These are phyloP conservation scores for Oncorhynchus clarkii DNA, from an alignment of 2,113 vertebrate genomes.

Conservation along the genomic window DNA sequence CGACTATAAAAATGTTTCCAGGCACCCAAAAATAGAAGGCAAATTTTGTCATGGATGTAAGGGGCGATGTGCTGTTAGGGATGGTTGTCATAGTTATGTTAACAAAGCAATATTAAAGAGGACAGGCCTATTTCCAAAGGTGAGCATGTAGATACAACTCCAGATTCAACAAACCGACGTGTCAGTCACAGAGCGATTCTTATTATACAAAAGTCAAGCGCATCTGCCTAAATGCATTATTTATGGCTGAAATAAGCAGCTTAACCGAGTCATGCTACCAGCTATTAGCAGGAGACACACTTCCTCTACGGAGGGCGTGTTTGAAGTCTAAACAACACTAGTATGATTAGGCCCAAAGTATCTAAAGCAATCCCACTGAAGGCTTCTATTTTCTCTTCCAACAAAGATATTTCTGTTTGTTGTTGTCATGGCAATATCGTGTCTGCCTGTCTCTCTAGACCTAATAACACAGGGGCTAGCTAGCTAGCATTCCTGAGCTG, in stretches of 20 bases:
- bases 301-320: conserved; percentile 65
- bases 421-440: conserved; percentile 63
- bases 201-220: conserved; percentile 72
- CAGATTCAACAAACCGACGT: conserved; percentile 65
- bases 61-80: background rate
- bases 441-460: conserved; percentile 15
- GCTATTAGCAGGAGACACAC: conserved; percentile 75
- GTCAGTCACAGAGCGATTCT: conserved; percentile 70
- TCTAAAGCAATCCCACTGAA: conserved; percentile 57
- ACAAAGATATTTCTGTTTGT: conserved; percentile 74
- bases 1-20: conserved; percentile 34
- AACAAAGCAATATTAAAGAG: conserved; percentile 68
- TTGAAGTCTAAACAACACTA: conserved; percentile 75
- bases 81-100: conserved; percentile 70
- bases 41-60: conserved; percentile 71
- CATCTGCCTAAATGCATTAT: conserved; percentile 77
- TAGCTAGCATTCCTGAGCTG: conserved; percentile 15
- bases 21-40: conserved; percentile 53
- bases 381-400: conserved; percentile 55
- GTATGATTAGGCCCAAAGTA: conserved; percentile 71
- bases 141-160: conserved; percentile 65
- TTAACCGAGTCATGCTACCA: conserved; percentile 71
- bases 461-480: background rate
- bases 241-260: conserved; percentile 76
- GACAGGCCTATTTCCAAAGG: conserved; percentile 73